phyloP scores from a whole-genome alignment of 1,140 invertebrate species.

The Drosophila navojoa region DNA sequence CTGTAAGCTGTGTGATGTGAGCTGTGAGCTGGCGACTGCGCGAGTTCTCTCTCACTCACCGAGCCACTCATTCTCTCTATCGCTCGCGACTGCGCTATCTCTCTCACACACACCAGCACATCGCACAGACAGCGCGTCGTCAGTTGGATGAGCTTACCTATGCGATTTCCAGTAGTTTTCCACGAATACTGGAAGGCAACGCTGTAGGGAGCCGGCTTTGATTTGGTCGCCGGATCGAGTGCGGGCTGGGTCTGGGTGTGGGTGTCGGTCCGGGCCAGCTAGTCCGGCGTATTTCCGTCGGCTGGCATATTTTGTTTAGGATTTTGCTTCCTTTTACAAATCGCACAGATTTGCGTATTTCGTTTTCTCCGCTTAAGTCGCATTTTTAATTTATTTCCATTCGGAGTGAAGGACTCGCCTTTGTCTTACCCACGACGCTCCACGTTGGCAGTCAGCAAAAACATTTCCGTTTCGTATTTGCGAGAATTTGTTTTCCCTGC shows the following conservation, averaged over 20 bases:
- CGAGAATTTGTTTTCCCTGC: conserved; percentile 58
- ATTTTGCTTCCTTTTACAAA: conserved; percentile 72
- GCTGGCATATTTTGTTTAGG: conserved; percentile 75
- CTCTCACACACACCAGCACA: conserved; percentile 33
- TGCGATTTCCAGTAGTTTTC: background rate
- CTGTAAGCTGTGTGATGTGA: conserved; percentile 5
- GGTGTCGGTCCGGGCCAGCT: background rate
- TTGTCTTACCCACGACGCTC: conserved; percentile 18
- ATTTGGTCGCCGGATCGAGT: conserved; percentile 8
- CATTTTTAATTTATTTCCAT: conserved; percentile 76
- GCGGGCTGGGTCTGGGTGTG: background rate
- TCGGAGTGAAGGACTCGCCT: conserved; percentile 19
- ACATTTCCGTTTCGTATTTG: conserved; percentile 78
- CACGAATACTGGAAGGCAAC: conserved; percentile 44
- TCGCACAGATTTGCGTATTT: conserved; percentile 67
- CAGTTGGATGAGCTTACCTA: conserved; percentile 47
- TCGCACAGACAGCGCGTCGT: conserved; percentile 66
- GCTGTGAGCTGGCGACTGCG: conserved; percentile 11
- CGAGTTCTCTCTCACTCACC: conserved; percentile 18
- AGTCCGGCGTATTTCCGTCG: conserved; percentile 43
- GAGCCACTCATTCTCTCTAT: conserved; percentile 9
- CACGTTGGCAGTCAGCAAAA: conserved; percentile 32
- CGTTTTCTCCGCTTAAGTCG: conserved; percentile 64
- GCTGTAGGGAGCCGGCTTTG: conserved; percentile 20
- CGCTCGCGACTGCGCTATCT: conserved; percentile 29